Evolutionary conservation across 2,797 vertebrate genomes (phyloP).

Genomic region (Spheniscus humboldti): DNA sequence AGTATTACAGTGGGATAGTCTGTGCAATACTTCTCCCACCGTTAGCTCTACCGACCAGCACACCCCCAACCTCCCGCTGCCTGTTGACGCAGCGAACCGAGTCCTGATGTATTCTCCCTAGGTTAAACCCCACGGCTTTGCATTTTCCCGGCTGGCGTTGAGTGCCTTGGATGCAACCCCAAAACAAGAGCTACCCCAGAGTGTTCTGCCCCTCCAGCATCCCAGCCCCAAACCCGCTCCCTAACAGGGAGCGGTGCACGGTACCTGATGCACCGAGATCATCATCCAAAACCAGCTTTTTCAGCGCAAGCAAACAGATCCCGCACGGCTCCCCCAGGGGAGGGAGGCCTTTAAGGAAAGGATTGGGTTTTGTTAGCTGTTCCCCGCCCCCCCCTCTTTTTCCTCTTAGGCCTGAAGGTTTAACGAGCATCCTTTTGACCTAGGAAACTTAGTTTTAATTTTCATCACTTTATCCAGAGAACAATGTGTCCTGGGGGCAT

Average conservation of each 20-base stretch:
- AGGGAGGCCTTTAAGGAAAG: not conserved
- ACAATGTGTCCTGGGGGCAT: slow-evolving; percentile 66
- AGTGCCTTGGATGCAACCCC: not conserved
- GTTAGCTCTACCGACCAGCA: not conserved
- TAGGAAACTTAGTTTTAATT: slow-evolving; percentile 62
- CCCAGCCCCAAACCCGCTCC: not conserved
- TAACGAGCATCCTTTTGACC: slow-evolving; percentile 54
- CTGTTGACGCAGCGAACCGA: not conserved
- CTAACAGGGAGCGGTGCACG: fast-evolving
- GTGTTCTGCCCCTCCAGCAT: not conserved
- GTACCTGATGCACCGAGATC: no score
- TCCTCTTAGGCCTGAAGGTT: slow-evolving; percentile 15
- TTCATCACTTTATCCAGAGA: slow-evolving; percentile 39
- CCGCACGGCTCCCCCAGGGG: not conserved
- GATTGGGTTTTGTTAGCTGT: not conserved
- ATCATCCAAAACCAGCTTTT: not conserved
- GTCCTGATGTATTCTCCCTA: not conserved
- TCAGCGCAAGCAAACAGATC: not conserved
- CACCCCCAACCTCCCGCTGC: not conserved
- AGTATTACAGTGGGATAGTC: fast-evolving
- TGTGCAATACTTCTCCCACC: not conserved
- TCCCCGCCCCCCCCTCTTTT: not conserved
- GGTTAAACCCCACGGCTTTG: not conserved
- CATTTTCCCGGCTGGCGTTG: fast-evolving
- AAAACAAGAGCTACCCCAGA: not conserved